phyloP scores from a whole-genome alignment of 2,797 vertebrate species.

The Enteromius mattozi region DNA sequence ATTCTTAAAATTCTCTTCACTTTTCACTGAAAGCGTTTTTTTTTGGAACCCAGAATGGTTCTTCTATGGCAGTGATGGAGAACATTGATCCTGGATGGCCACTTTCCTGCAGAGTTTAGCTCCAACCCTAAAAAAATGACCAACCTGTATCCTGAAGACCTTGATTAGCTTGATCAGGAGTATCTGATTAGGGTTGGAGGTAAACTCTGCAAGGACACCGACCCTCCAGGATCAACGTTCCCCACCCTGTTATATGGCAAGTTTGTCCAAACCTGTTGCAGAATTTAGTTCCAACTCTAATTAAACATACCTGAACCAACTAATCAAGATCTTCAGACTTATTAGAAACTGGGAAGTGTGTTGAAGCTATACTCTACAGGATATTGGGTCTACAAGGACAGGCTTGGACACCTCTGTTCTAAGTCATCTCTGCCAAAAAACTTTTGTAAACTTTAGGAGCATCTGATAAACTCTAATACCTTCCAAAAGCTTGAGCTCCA shows the following conservation, averaged over 20 bases:
- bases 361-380: not conserved
- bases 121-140: no score
- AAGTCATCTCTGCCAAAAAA: not conserved
- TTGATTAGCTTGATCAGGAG: no score
- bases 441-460: not conserved
- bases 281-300: not conserved
- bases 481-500: slow-evolving; percentile 93
- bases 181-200: no score
- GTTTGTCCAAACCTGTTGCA: not conserved
- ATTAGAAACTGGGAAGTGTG: not conserved
- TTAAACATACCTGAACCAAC: not conserved
- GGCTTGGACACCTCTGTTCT: not conserved
- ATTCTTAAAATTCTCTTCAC: not conserved
- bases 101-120: no score
- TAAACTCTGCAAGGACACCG: no score
- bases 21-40: not conserved
- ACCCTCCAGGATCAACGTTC: no score
- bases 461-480: slow-evolving; percentile 72
- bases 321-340: not conserved
- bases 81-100: no score
- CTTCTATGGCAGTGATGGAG: not conserved
- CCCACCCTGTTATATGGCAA: not conserved
- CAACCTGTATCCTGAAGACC: no score
- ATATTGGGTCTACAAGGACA: not conserved
- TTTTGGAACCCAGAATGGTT: not conserved